Evolutionary conservation across 2,113 vertebrate species (phyloP), one percentile per base, ranked within the genome.

Genomic region (Osmerus eperlanus): DNA sequence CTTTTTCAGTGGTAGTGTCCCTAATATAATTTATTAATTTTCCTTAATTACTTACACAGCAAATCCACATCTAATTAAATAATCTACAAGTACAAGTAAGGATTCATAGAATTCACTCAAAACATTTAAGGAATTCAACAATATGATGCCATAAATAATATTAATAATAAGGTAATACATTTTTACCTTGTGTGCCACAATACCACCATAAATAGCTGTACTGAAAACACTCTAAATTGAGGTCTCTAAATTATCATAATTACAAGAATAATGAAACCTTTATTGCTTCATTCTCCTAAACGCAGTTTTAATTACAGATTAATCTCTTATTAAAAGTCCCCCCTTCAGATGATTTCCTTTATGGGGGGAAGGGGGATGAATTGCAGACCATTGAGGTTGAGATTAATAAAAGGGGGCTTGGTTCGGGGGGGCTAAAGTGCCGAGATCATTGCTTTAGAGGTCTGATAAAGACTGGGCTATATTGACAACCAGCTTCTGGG

Each of bases 401-500:
- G 19, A 61, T 60, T 71, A 79, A 78, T 67, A 25, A 71, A 28
- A 70, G 29, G 65, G 19, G 70, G 56, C 36, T 41, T 58, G 29
- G 36, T 64, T 70, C 2, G 18, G 55, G 21, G 6, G 54, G 29
- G 14, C 52, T 65, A 64, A 71, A 73, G 70, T 41, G 74, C 70
- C 67, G 68, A 18, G 78, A 25, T 73, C 63, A 75, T 28, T 55
- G 64, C 18, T 41, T 51, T 6, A 68, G 71, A 54, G 58, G 60
- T 56, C 78, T 77, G 74, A 75, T 80, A 78, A 82, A 83, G 77
- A 79, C 76, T 14, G 12, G 15, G 65, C 62, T 70, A 65, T 58
- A 77, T 76, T 76, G 67, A 56, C 71, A 36, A 32, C 70, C 41
- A 65, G 28, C 65, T 69, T 58, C 21, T 3, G 58, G 67, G 47